Percentiles rank a stretch among this genome's conserved stretches.
Conservation (phyloP, 2,888 invertebrate species). For the Lacanobia wlatinum region DNA sequence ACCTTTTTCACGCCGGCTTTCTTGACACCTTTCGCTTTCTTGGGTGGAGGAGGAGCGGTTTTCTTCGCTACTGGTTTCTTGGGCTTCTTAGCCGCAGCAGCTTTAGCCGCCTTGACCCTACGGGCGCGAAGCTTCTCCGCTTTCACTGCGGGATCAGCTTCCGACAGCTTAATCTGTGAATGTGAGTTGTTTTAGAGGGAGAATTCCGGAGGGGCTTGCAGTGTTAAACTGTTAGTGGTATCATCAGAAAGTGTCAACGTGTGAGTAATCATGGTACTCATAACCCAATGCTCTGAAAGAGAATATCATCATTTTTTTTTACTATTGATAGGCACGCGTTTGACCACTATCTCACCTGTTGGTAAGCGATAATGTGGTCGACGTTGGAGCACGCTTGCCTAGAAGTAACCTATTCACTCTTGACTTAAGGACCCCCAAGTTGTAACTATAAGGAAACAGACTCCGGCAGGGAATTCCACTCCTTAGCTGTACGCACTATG, state of each 20-base stretch:
- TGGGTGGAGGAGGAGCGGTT: conserved; percentile 84
- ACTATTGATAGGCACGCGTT: no score
- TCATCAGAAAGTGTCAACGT: conserved; percentile 87
- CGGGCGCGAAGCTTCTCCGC: conserved; percentile 88
- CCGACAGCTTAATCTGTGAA: conserved; percentile 87
- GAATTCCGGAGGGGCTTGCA: background rate
- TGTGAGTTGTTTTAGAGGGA: conserved; percentile 9
- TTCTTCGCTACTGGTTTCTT: conserved; percentile 89
- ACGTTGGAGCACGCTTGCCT: no score
- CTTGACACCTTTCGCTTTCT: conserved; percentile 76
- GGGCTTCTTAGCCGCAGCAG: conserved; percentile 88
- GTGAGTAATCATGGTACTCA: conserved; percentile 86
- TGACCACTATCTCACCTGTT: no score
- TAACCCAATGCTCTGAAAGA: conserved; percentile 90
- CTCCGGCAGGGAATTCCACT: no score
- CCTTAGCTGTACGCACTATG: no score
- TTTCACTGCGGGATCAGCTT: conserved; percentile 85
- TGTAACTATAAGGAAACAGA: no score
- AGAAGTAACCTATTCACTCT: no score
- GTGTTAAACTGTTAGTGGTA: no score
- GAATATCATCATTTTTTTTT: conserved; percentile 87
- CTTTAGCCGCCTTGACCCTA: conserved; percentile 88
- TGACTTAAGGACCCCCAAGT: no score
- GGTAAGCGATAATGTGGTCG: no score
- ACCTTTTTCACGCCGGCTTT: conserved; percentile 62